These are phyloP conservation scores for Rotaria sp. DNA, from an alignment of 2,888 invertebrate species.

Conservation along the genomic window DNA sequence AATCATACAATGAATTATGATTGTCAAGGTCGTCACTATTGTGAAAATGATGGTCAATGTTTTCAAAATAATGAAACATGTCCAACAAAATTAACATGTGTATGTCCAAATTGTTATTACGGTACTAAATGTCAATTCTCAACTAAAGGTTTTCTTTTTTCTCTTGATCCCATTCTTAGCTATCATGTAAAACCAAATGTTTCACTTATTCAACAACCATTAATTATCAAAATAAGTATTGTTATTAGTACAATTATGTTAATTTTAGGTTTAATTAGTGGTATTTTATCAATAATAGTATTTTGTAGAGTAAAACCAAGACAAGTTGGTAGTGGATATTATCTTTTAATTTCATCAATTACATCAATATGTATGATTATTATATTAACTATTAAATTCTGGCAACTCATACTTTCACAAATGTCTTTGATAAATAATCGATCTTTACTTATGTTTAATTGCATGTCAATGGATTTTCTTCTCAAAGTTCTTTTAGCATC, in stretches of 20 bases:
- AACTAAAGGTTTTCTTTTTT: background rate
- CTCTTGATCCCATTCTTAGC: background rate
- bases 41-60: background rate
- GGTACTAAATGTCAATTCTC: background rate
- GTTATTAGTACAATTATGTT: background rate
- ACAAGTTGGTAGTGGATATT: too few species aligned
- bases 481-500: too few species aligned
- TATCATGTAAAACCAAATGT: background rate
- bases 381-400: too few species aligned
- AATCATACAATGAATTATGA: background rate
- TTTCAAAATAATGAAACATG: conserved; percentile 6
- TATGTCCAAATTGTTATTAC: background rate
- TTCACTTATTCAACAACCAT: background rate
- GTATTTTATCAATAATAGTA: too few species aligned
- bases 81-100: background rate
- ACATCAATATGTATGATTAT: too few species aligned
- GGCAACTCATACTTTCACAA: too few species aligned
- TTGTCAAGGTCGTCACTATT: background rate
- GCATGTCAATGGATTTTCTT: too few species aligned
- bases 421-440: too few species aligned
- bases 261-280: background rate
- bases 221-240: background rate
- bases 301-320: too few species aligned
- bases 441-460: too few species aligned
- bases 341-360: too few species aligned